phyloP scores from a whole-genome alignment of 2,888 invertebrate genomes.

The Stictocephala bisonia region DNA sequence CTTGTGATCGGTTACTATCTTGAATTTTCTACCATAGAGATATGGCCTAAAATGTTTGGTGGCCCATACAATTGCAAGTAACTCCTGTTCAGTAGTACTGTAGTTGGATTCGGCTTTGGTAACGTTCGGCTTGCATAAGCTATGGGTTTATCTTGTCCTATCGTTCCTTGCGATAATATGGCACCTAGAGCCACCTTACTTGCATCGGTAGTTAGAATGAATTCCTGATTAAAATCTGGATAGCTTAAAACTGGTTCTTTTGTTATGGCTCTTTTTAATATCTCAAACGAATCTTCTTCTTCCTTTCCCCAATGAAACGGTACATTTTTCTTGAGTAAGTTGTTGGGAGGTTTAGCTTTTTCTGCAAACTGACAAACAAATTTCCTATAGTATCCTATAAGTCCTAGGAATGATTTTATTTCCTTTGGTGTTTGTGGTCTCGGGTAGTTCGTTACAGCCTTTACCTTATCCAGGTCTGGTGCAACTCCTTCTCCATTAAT shows the following conservation, averaged over 20 bases:
- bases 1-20: conserved; percentile 63
- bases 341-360: conserved; percentile 59
- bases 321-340: conserved; percentile 44
- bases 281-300: not conserved
- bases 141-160: not conserved
- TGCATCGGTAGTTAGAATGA: not conserved
- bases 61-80: not conserved
- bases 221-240: not conserved
- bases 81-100: not conserved
- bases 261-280: not conserved
- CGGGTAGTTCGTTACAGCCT: conserved; percentile 37
- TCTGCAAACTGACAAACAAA: conserved; percentile 62
- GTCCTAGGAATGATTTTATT: conserved; percentile 61
- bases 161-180: not conserved
- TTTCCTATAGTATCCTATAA: conserved; percentile 62
- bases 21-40: conserved; percentile 61
- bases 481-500: not conserved
- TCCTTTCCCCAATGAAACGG: conserved; percentile 54
- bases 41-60: not conserved
- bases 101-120: not conserved
- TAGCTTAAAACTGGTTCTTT: not conserved
- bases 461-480: conserved; percentile 20
- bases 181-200: not conserved
- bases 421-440: conserved; percentile 41
- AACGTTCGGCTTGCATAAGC: not conserved